Evolutionary conservation across 2,113 vertebrate species (phyloP).

Genomic region (Thamnaconus septentrionalis): DNA sequence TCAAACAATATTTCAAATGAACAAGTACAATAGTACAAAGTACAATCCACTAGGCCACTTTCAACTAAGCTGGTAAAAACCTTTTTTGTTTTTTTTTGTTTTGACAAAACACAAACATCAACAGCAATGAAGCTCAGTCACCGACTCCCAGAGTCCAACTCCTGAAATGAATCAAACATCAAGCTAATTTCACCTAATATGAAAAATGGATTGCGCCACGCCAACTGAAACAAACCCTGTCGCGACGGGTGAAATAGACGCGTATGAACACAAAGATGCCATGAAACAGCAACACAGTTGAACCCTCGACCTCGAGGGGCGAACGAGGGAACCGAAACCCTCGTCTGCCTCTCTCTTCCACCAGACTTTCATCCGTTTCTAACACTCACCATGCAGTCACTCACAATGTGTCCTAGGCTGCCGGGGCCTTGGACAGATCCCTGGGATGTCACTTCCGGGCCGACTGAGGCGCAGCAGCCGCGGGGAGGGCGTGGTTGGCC

Average conservation of each 20-base stretch:
- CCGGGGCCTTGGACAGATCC: constrained; percentile 44
- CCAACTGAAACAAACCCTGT: not conserved
- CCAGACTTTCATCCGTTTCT: constrained; percentile 30
- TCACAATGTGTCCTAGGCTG: constrained; percentile 47
- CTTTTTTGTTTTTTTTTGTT: not conserved
- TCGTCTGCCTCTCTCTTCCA: not conserved
- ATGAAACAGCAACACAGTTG: constrained; percentile 15
- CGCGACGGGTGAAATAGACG: constrained; percentile 3
- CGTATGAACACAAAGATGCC: constrained; percentile 6
- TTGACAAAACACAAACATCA: constrained; percentile 17
- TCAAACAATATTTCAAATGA: not conserved
- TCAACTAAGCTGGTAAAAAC: constrained; percentile 3
- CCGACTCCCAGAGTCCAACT: too few relatives aligned
- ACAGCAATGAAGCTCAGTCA: not conserved
- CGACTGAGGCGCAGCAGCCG: constrained; percentile 36
- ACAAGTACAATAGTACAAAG: not conserved
- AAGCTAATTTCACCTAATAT: constrained; percentile 1
- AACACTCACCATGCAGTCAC: not conserved
- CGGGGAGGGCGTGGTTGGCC: constrained; percentile 36
- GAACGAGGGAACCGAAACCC: not conserved
- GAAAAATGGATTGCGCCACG: not conserved
- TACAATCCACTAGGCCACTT: not conserved
- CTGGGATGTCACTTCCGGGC: constrained; percentile 32
- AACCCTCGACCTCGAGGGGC: not conserved
- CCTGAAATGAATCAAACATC: constrained; percentile 22